Evolutionary conservation across 2,797 vertebrate species (phyloP).

Genomic region (Gadopsis bispinosus): DNA sequence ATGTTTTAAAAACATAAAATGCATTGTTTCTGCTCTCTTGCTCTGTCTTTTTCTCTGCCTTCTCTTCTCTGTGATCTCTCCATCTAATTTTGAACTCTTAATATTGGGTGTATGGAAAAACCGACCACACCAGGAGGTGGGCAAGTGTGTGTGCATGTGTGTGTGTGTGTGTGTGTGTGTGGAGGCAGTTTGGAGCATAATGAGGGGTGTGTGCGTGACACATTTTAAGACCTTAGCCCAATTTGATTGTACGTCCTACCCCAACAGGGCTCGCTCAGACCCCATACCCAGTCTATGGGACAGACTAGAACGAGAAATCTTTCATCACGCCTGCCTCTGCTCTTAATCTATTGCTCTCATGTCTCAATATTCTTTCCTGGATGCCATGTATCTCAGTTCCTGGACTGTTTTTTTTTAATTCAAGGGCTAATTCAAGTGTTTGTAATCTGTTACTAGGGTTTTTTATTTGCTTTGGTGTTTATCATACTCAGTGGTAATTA

Average conservation of each 20-base stretch:
- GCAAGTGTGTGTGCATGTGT: background rate
- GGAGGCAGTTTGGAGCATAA: conserved; percentile 19
- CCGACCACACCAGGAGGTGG: conserved; percentile 40
- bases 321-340: conserved; percentile 53
- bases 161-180: conserved; percentile 15
- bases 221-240: conserved; percentile 69
- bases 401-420: conserved; percentile 76
- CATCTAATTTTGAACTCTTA: conserved; percentile 37
- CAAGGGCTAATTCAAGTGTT: conserved; percentile 87
- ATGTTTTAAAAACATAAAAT: conserved; percentile 58
- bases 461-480: conserved; percentile 58
- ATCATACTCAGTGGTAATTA: conserved; percentile 54
- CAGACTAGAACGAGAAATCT: conserved; percentile 48
- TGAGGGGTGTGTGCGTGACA: conserved; percentile 47
- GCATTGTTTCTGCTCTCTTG: conserved; percentile 64
- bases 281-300: conserved; percentile 41
- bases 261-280: conserved; percentile 53
- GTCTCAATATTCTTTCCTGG: conserved; percentile 53
- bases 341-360: conserved; percentile 49
- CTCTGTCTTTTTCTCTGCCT: conserved; percentile 61
- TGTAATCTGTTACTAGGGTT: conserved; percentile 66
- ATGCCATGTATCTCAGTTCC: conserved; percentile 66
- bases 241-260: conserved; percentile 71
- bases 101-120: conserved; percentile 39
- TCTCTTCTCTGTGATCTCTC: conserved; percentile 30